Conservation (phyloP, 2,113 vertebrate species). For the Cyprinus carpio region DNA sequence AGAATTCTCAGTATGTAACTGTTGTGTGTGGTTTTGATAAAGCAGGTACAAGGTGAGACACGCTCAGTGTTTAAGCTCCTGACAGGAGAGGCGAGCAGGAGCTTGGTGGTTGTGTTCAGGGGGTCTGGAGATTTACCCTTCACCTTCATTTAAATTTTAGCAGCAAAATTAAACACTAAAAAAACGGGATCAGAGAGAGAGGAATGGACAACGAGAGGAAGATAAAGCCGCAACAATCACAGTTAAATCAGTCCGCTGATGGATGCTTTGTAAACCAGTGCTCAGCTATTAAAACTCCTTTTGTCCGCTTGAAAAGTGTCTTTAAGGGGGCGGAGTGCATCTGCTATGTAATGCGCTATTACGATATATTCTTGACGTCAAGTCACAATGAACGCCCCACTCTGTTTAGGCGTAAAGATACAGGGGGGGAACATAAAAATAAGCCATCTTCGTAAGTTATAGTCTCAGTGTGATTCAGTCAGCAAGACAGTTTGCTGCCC, state of each 20-base stretch:
- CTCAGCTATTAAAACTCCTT: conserved; percentile 12
- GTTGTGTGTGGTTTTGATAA: not conserved
- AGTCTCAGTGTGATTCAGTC: not conserved
- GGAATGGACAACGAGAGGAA: not conserved
- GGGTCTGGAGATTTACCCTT: conserved; percentile 33
- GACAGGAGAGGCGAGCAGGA: not conserved
- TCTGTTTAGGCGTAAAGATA: not conserved
- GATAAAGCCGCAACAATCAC: not conserved
- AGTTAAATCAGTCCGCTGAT: not conserved
- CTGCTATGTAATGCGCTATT: conserved; percentile 6
- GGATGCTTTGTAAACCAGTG: not conserved
- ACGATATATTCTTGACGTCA: conserved; percentile 24
- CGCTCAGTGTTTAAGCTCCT: conserved; percentile 19
- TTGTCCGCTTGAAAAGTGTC: conserved; percentile 15
- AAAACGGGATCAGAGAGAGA: not conserved
- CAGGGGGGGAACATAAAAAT: conserved; percentile 31
- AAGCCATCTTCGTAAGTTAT: not conserved
- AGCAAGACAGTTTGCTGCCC: not conserved
- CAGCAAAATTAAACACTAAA: conserved; percentile 8
- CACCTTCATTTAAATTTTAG: conserved; percentile 17
- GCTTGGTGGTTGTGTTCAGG: conserved; percentile 16
- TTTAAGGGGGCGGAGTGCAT: not conserved
- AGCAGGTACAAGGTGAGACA: conserved; percentile 11
- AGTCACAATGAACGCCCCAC: conserved; percentile 15
- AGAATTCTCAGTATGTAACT: not conserved